Conservation (phyloP, 2,797 vertebrate species). For the Coregonus ussuriensis region DNA sequence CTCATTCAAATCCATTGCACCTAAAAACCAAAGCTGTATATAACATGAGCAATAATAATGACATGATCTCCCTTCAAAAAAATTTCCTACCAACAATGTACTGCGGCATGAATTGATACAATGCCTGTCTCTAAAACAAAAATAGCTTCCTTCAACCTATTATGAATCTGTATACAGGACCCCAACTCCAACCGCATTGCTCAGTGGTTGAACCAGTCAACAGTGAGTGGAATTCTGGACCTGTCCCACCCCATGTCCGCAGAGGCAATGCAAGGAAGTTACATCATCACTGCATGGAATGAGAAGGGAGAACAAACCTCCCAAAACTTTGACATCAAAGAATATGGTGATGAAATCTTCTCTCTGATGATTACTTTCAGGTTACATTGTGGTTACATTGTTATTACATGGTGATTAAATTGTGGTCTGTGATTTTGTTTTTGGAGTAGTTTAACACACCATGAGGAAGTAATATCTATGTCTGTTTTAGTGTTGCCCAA, state of each 20-base stretch:
- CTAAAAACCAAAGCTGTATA: background rate
- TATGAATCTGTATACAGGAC: slow-evolving; percentile 67
- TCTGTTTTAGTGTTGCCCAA: slow-evolving; percentile 75
- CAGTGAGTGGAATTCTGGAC: slow-evolving; percentile 74
- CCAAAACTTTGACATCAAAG: slow-evolving; percentile 70
- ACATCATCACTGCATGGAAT: slow-evolving; percentile 64
- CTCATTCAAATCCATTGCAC: background rate
- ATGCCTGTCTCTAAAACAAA: background rate
- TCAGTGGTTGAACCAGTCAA: slow-evolving; percentile 77
- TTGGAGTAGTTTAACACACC: background rate
- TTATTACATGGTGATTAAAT: background rate
- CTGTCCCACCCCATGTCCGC: slow-evolving; percentile 74
- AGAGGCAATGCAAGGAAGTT: slow-evolving; percentile 73
- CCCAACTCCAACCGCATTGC: slow-evolving; percentile 79
- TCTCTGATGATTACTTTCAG: no score
- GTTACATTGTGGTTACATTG: background rate
- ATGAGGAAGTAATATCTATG: background rate
- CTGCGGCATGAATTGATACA: background rate
- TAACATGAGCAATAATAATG: background rate
- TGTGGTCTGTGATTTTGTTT: background rate
- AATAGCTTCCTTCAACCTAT: background rate
- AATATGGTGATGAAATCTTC: slow-evolving; percentile 66
- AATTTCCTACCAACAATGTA: background rate
- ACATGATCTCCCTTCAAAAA: background rate
- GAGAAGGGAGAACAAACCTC: slow-evolving; percentile 41